Conservation (phyloP, 2,113 vertebrate genomes). For the Nerophis ophidion region DNA sequence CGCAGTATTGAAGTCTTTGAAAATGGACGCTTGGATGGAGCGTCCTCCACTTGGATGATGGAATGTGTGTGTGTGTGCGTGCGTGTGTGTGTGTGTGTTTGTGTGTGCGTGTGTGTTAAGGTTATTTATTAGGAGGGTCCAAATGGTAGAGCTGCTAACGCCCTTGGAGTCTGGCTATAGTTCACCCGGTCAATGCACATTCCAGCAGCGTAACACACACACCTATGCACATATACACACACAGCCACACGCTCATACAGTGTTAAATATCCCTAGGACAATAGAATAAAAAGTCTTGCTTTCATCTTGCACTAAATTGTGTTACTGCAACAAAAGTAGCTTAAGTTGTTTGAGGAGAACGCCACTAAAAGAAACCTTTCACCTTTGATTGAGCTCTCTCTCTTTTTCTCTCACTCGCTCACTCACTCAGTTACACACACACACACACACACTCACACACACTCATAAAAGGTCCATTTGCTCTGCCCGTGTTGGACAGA, state of each 20-base stretch:
- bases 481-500: conserved; percentile 18
- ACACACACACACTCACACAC: conserved; percentile 12
- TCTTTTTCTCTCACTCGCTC: conserved; percentile 6
- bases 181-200: conserved; percentile 68
- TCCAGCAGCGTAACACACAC: conserved; percentile 43
- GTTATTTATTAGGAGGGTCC: conserved; percentile 70
- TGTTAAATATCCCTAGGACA: not conserved
- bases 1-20: too few species aligned
- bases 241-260: not conserved
- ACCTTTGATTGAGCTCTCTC: conserved; percentile 20
- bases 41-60: not conserved
- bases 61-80: conserved; percentile 41
- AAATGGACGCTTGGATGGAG: not conserved
- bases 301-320: too few species aligned
- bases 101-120: conserved; percentile 29
- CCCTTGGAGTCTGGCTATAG: conserved; percentile 67
- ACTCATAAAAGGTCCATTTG: conserved; percentile 66
- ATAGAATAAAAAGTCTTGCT: too few species aligned
- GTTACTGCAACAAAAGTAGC: too few species aligned
- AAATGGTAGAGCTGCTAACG: conserved; percentile 68
- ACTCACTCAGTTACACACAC: conserved; percentile 14
- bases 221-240: conserved; percentile 6
- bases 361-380: conserved; percentile 32
- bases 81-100: conserved; percentile 32
- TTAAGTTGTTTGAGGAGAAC: not conserved